phyloP scores from a whole-genome alignment of 2,797 vertebrate species.

The Semaprochilodus insignis region DNA sequence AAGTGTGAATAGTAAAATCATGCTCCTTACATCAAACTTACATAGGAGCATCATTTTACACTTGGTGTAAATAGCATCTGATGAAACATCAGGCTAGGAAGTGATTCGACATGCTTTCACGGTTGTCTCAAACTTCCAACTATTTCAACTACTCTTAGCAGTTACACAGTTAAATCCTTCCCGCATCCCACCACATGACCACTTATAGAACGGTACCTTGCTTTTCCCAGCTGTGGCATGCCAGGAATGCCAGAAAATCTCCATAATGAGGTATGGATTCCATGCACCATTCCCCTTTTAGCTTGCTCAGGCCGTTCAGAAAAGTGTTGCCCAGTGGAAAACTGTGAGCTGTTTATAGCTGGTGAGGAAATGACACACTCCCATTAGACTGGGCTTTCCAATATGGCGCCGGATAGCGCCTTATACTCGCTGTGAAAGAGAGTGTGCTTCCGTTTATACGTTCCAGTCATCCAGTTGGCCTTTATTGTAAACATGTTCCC shows the following conservation, averaged over 20 bases:
- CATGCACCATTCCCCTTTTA: neutral
- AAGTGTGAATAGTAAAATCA: too few relatives aligned
- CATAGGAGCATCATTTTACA: too few relatives aligned
- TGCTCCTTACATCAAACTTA: too few relatives aligned
- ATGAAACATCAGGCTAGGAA: too few relatives aligned
- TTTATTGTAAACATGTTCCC: too few relatives aligned
- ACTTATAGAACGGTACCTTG: neutral
- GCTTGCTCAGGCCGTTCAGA: neutral
- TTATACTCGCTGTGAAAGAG: neutral
- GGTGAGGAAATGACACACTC: slow-evolving; percentile 12
- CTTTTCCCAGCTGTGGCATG: neutral
- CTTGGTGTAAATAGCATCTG: too few relatives aligned
- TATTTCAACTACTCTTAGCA: too few relatives aligned
- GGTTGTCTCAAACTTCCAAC: too few relatives aligned
- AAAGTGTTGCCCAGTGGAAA: neutral
- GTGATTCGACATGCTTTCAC: too few relatives aligned
- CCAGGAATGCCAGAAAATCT: neutral
- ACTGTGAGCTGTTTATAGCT: neutral
- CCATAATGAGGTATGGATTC: neutral
- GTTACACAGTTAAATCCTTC: too few relatives aligned
- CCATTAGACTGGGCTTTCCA: neutral
- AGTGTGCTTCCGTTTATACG: neutral
- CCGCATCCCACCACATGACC: neutral
- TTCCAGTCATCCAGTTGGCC: too few relatives aligned
- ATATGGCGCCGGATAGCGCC: neutral